Evolutionary conservation across 30 jellyfish, hydroid and myxozoan genomes (phyloP), one percentile per base, ranked within the genome.

Genomic region (Aurelia aurita complex sp. Pacific): DNA sequence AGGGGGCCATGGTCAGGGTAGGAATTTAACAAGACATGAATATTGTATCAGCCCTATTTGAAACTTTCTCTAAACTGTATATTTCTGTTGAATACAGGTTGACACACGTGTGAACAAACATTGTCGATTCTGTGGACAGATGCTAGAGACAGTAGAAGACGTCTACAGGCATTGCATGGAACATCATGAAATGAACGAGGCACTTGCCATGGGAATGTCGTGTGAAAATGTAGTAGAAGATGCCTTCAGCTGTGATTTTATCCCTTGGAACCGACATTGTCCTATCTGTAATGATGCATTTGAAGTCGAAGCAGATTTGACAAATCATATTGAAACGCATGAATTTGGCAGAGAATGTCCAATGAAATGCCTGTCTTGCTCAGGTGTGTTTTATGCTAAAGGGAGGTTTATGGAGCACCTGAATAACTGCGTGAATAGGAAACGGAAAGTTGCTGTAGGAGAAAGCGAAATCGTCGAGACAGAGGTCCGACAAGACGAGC

Each of bases 141-240:
- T 74, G 50, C 64, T 74, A 4, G 85, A 74, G 18, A 50, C 85
- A 17, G 85, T 74, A 14, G 85, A 74, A 33, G 85, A 74, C 18
- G 42, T 74, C 23, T 18, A 32, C 33, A n/a, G 57, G 73, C 85
- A 74, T 35, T 50, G 72, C 71, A 14, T 74, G 15, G 72, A 74
- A 60, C 71, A 74, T 50, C 85, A 53, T n/a, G 23, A 74, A 16
- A 29, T 71, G 64, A 42, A 71, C 50, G 64, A 42, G 15, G 36
- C 38, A 10, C 36, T 13, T 0, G 57, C 17, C 10, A 3, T 9
- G 23, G 50, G 19, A 11, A 42, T n/a, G 85, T 46, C 16, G 11
- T 61, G 68, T 13, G 85, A 74, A 32, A 53, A 54, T 54, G 19
- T 54, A 2, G 36, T 74, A 1, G 73, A 19, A 32, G 69, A 74